Evolutionary conservation across 2,888 invertebrate genomes (phyloP).

Genomic region (Catocala fraxini): DNA sequence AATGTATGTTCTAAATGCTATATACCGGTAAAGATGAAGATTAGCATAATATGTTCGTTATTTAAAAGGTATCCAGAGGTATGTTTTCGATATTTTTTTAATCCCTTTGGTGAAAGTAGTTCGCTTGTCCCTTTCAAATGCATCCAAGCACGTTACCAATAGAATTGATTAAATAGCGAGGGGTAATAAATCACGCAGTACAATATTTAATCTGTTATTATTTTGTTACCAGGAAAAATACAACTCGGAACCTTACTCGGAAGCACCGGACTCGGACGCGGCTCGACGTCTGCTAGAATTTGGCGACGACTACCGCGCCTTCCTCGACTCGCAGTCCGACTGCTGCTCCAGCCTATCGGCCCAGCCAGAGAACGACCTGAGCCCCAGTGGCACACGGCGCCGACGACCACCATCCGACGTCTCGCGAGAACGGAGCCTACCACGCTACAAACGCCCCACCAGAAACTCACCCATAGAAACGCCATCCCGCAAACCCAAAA

Average conservation of each 20-base stretch:
- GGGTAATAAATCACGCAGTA: too few species aligned
- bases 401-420: constrained; percentile 79
- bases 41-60: too few species aligned
- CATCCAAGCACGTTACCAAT: too few species aligned
- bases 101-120: too few species aligned
- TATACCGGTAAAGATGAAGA: too few species aligned
- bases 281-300: constrained; percentile 94
- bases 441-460: constrained; percentile 76
- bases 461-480: constrained; percentile 77
- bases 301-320: constrained; percentile 96
- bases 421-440: constrained; percentile 71
- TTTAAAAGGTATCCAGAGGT: too few species aligned
- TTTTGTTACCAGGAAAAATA: constrained; percentile 92
- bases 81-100: too few species aligned
- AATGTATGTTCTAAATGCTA: too few species aligned
- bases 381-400: constrained; percentile 73
- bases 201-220: too few species aligned
- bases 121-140: too few species aligned
- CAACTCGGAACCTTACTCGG: constrained; percentile 96
- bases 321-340: constrained; percentile 96
- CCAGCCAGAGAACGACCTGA: constrained; percentile 80
- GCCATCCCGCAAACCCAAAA: constrained; percentile 79
- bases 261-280: constrained; percentile 94
- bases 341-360: constrained; percentile 94
- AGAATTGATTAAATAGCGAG: too few species aligned